phyloP scores from a whole-genome alignment of 2,113 vertebrate species.

The Rhinoderma darwinii region DNA sequence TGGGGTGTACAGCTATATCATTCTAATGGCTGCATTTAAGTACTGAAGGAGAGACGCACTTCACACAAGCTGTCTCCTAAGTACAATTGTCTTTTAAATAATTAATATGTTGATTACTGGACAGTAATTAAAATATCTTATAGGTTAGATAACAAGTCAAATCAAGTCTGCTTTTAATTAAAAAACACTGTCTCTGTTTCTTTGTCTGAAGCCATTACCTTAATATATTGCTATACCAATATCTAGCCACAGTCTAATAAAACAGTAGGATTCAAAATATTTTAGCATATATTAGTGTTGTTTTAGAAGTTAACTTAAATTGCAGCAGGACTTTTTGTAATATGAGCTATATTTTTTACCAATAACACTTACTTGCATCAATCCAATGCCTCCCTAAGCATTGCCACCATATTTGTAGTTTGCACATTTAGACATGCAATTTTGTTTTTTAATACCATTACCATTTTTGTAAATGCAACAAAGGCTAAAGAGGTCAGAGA shows the following conservation, averaged over 20 bases:
- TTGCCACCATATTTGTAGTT: too few relatives aligned
- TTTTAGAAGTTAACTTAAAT: neutral
- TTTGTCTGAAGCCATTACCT: neutral
- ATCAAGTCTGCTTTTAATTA: constrained; percentile 35
- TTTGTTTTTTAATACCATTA: too few relatives aligned
- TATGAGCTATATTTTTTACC: neutral
- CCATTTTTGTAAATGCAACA: too few relatives aligned
- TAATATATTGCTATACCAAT: constrained; percentile 1
- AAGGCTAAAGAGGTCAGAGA: too few relatives aligned
- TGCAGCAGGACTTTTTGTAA: neutral
- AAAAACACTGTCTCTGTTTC: neutral
- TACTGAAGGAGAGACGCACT: neutral
- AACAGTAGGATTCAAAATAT: too few relatives aligned
- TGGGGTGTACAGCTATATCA: neutral
- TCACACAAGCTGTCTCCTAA: constrained; percentile 18
- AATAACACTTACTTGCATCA: too few relatives aligned
- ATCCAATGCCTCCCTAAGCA: too few relatives aligned
- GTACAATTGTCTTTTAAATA: constrained; percentile 20
- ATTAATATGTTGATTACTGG: constrained; percentile 34
- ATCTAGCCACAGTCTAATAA: neutral
- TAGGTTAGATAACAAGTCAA: neutral
- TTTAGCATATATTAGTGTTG: neutral
- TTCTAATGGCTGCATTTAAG: constrained; percentile 12
- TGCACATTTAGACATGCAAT: too few relatives aligned
- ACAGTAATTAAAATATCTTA: constrained; percentile 42